Evolutionary conservation across 2,113 vertebrate genomes (phyloP), one percentile per base, ranked within the genome.

Genomic region (Anser brachyrhynchus): DNA sequence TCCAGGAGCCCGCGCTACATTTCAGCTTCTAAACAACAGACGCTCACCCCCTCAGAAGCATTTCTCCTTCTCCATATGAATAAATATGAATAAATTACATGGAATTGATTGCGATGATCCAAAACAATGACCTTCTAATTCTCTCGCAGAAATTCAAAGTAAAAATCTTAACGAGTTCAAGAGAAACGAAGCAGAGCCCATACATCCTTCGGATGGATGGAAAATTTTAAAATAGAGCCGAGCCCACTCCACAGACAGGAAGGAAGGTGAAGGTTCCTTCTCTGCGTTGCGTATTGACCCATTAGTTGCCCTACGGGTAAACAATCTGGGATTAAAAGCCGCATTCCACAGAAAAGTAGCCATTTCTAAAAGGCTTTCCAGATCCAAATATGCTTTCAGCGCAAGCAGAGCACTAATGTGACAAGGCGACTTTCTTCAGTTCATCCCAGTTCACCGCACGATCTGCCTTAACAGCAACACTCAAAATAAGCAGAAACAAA

Each of bases 221-320:
- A 70, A 91, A 64, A 62, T 22, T 49, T 57, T 57, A 1, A 52
- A 91, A 74, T 4, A 44, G 77, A 91, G 49, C 71, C 74, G 8
- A 37, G 33, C 39, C 35, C 71, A 20, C 37, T 59, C 89, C 92
- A 59, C 70, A 57, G 49, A 69, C 61, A 79, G 84, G 84, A 94
- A 91, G 64, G 92, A 92, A 92, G 82, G 51, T 70, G 79, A 92
- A 92, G 82, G 51, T 70, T 83, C 81, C 55, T 54, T 46, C 90
- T 92, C 77, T 49, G 77, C 77, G 39, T 33, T 21, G 44, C 3
- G 22, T 11, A 20, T 3, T 11, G 71, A 46, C 58, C 61, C 93
- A 87, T 76, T 61, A 82, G 58, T 22, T 54, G 78, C 71, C 87
- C 74, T 10, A 4, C 52, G 71, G 0, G 2, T 54, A 73, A 91